A percentile compares a stretch with the other conserved stretches of the same genome.
Conservation (phyloP, 2,113 vertebrate species). For the Lepus americanus region DNA sequence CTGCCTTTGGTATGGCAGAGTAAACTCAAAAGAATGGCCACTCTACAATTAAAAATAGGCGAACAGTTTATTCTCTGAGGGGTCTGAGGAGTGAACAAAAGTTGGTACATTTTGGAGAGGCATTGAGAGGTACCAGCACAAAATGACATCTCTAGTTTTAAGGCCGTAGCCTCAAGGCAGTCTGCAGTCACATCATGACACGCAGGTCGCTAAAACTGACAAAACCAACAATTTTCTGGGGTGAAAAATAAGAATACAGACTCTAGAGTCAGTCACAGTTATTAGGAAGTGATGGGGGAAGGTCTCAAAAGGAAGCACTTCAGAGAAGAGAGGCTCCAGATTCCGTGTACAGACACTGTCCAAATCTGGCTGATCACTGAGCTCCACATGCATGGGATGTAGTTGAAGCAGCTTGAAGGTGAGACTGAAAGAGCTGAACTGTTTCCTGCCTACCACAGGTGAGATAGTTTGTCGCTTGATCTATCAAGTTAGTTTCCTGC, state of each 20-base stretch:
- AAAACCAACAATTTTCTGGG: background rate
- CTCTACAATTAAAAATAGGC: background rate
- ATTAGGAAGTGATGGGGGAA: background rate
- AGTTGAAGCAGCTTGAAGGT: background rate
- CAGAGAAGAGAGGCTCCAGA: background rate
- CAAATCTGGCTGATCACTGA: background rate
- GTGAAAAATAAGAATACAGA: background rate
- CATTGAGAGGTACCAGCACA: background rate
- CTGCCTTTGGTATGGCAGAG: background rate
- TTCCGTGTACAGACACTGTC: background rate
- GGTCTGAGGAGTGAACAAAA: background rate
- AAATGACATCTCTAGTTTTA: background rate
- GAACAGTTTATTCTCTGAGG: background rate
- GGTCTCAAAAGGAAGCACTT: background rate
- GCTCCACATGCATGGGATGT: background rate
- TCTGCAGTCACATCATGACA: background rate
- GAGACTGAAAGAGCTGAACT: background rate
- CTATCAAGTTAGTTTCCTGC: background rate
- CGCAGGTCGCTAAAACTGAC: background rate
- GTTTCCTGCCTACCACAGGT: background rate
- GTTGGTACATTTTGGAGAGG: background rate
- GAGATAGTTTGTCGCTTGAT: background rate
- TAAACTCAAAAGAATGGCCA: background rate
- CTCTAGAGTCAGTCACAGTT: background rate
- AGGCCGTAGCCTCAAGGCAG: background rate